Base-by-base conservation (phyloP, 2,113 vertebrate genomes). In the Plecotus auritus region DNA sequence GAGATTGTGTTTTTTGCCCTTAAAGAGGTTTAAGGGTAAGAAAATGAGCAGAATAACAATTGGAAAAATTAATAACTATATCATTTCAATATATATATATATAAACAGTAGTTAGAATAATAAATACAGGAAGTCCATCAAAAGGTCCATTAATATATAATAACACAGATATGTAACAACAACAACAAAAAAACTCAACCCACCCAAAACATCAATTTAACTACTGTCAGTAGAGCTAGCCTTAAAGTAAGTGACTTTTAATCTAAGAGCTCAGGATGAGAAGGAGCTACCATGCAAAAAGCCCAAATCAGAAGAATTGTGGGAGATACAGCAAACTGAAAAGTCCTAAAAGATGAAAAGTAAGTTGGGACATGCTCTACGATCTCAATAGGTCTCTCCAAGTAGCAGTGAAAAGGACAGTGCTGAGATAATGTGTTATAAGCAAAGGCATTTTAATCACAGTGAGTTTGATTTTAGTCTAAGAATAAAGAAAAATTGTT, bases 201-300 rank as follows among this genome's bases (percentile, higher is more conserved):
- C 18, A 56, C 54, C 54, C 54, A 56, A 56, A 56, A 72, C 20
- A 76, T 74, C 85, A 22, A 10, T 59, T 74, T 94, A 85, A 45
- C 20, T 92, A 40, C 18, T 84, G 32, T 94, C 37, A 69, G 20
- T 67, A 80, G 28, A 35, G 40, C 42, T n/a, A 88, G n/a, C 4
- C 30, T 45, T 92, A 86, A 85, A 82, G 35, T 11, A 83, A 91
- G 18, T 93, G 37, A 87, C 74, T 49, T 94, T 81, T 85, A 40
- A 81, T 40, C 22, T 42, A 66, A 90, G 20, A 9, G 13, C 40
- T 90, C 85, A 77, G 69, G 30, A 23, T 73, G 17, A 88, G 32
- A 91, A 91, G 45, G 28, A 83, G 13, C 56, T 45, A 83, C 22
- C 37, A 66, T 59, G 45, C 45, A 56, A 83, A 69, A 87, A 88